Percentiles rank a stretch among this genome's conserved stretches.
Evolutionary conservation across 2,797 vertebrate genomes (phyloP).

Genomic region (Presbytis comata): DNA sequence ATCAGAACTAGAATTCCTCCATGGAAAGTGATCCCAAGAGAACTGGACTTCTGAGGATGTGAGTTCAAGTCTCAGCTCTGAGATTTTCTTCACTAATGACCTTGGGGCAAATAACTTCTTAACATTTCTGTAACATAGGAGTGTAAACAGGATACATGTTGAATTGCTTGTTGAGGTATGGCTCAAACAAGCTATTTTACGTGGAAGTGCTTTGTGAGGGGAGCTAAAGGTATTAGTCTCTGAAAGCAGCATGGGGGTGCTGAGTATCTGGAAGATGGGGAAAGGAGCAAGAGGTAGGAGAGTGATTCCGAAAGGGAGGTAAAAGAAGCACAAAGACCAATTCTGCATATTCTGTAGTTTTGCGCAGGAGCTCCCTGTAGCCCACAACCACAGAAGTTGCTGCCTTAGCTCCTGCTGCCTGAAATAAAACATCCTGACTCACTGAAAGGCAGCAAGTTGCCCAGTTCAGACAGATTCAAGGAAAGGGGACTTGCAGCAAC

Average conservation of each 20-base stretch:
- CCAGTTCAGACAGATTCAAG: background rate
- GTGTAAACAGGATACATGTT: background rate
- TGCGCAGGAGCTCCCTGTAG: background rate
- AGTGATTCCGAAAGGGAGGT: background rate
- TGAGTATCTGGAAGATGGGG: background rate
- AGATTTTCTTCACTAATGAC: background rate
- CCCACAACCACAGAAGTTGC: background rate
- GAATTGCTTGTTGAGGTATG: background rate
- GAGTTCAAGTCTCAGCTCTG: background rate
- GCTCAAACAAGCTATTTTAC: background rate
- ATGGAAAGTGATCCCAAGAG: background rate
- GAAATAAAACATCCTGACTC: background rate
- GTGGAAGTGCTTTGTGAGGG: background rate
- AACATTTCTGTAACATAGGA: background rate
- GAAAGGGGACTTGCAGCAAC: background rate
- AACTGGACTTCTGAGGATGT: background rate
- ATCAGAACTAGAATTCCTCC: background rate
- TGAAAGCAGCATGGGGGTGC: background rate
- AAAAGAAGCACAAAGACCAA: background rate
- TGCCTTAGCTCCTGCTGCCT: background rate
- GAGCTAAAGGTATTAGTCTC: background rate
- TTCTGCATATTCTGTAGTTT: background rate
- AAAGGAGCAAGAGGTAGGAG: background rate
- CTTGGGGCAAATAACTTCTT: background rate
- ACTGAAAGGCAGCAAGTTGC: background rate